These are phyloP conservation scores for Oscheius sp. DNA, from an alignment of 2,888 invertebrate species.

Conservation along the genomic window DNA sequence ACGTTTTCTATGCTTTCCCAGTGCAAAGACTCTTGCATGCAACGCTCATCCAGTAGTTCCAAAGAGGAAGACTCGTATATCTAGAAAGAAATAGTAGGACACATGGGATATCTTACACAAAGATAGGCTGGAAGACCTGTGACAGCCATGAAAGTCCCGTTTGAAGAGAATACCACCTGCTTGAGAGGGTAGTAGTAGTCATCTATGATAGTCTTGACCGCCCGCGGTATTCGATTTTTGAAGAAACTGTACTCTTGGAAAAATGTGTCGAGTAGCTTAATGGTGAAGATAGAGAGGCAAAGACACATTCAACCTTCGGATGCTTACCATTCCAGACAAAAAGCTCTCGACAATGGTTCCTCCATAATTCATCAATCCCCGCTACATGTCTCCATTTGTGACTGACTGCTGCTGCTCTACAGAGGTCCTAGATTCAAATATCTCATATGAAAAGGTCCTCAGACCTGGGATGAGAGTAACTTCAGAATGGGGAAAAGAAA, in stretches of 20 bases:
- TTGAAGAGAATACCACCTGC: conserved; percentile 18
- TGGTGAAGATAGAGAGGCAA: not conserved
- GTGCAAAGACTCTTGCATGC: conserved; percentile 23
- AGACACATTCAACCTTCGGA: conserved; percentile 2
- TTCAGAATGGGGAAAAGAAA: conserved; percentile 16
- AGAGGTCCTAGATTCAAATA: conserved; percentile 8
- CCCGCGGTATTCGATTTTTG: conserved; percentile 22
- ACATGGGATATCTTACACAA: conserved; percentile 20
- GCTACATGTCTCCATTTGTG: conserved; percentile 14
- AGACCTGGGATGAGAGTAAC: conserved; percentile 9
- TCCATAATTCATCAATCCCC: conserved; percentile 10
- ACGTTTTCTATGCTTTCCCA: conserved; percentile 33
- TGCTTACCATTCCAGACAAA: conserved; percentile 12
- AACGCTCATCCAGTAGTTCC: conserved; percentile 32
- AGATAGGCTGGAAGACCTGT: conserved; percentile 24
- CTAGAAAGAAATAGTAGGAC: not conserved
- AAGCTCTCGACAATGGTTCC: not conserved
- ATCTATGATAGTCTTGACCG: not conserved
- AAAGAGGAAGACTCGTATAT: conserved; percentile 15
- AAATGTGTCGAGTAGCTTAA: conserved; percentile 10
- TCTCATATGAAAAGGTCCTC: not conserved
- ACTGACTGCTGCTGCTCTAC: conserved; percentile 19
- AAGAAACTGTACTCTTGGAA: conserved; percentile 26
- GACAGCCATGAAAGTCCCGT: conserved; percentile 27
- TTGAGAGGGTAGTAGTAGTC: conserved; percentile 20